Evolutionary conservation across 1,140 invertebrate genomes (phyloP).

Genomic region (Eriosoma lanigerum): DNA sequence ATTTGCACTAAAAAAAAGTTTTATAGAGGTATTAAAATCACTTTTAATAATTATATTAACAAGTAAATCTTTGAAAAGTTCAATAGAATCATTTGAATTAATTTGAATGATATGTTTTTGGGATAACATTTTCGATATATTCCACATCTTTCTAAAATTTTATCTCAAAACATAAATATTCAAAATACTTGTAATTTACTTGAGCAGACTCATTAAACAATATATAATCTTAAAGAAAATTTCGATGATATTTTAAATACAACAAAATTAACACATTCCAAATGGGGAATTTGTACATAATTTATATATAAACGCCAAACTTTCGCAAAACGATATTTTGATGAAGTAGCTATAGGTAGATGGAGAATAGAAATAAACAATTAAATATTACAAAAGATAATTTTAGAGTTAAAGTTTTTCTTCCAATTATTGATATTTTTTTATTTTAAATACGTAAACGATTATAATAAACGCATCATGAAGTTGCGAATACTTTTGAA

Average conservation of each 20-base stretch:
- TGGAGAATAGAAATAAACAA: neutral
- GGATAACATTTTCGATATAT: neutral
- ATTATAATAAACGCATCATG: neutral
- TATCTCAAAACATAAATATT: conserved; percentile 15
- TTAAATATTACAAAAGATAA: conserved; percentile 15
- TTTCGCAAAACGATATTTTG: conserved; percentile 12
- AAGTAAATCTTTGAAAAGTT: neutral
- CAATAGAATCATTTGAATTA: conserved; percentile 15
- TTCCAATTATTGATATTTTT: neutral
- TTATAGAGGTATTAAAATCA: conserved; percentile 18
- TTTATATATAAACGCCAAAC: conserved; percentile 1
- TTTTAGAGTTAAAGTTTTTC: conserved; percentile 23
- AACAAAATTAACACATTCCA: neutral
- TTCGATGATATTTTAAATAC: too few relatives aligned
- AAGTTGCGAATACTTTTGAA: neutral
- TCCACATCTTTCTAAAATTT: conserved; percentile 1
- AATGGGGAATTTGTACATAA: conserved; percentile 8
- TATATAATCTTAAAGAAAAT: too few relatives aligned
- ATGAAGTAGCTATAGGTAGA: too few relatives aligned
- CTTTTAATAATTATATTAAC: conserved; percentile 11
- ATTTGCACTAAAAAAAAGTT: conserved; percentile 2
- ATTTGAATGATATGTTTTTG: neutral
- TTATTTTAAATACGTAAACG: neutral
- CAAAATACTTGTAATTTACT: conserved; percentile 13
- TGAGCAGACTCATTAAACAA: neutral